Evolutionary conservation across 2,113 vertebrate genomes (phyloP).

Genomic region (Xyliphius kryptos): DNA sequence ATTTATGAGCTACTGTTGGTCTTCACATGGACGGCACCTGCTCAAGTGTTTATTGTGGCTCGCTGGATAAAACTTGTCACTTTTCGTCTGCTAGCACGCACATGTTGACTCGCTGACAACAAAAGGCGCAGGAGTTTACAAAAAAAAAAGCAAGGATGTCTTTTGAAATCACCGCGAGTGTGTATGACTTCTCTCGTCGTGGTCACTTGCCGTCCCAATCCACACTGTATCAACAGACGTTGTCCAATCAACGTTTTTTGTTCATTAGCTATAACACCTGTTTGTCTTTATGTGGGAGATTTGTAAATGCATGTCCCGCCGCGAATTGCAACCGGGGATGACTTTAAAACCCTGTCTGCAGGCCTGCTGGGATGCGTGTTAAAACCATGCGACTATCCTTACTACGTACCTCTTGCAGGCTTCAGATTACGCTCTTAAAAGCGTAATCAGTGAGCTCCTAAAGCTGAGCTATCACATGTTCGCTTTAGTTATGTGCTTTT

Average conservation of each 20-base stretch:
- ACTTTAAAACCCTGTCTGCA: conserved; percentile 26
- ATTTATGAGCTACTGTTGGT: conserved; percentile 15
- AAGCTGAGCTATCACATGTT: neutral
- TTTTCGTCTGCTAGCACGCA: conserved; percentile 19
- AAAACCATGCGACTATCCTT: conserved; percentile 25
- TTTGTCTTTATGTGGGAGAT: conserved; percentile 40
- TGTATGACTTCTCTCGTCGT: neutral
- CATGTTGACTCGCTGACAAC: conserved; percentile 35
- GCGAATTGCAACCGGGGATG: conserved; percentile 14
- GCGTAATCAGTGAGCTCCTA: conserved; percentile 23
- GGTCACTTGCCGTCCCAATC: neutral
- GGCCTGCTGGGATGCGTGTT: conserved; percentile 14
- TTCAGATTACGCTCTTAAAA: conserved; percentile 31
- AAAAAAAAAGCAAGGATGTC: conserved; percentile 12
- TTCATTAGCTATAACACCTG: conserved; percentile 47
- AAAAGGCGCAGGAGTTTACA: conserved; percentile 31
- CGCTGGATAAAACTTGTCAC: conserved; percentile 13
- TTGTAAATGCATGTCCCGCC: conserved; percentile 15
- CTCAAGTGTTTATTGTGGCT: conserved; percentile 38
- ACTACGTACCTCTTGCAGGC: conserved; percentile 19
- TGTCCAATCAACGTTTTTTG: conserved; percentile 42
- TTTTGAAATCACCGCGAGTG: neutral
- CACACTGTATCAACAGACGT: conserved; percentile 27
- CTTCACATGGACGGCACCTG: conserved; percentile 24
- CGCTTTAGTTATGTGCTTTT: neutral